These are phyloP conservation scores for Ploceus nigricollis DNA, from an alignment of 2,113 vertebrate genomes.

Conservation along the genomic window DNA sequence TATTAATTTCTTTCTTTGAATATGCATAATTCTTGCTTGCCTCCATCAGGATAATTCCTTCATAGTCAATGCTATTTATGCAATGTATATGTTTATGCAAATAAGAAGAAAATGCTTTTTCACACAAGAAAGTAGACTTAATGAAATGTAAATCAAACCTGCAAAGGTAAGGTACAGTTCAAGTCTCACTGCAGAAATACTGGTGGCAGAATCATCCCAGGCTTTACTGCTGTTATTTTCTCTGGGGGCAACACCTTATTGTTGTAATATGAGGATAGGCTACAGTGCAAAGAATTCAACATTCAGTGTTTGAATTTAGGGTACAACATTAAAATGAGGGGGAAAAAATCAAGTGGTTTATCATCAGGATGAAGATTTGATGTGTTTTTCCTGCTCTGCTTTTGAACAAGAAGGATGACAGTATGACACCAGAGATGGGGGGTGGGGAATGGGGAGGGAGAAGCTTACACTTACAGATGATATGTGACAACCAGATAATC, in stretches of 20 bases:
- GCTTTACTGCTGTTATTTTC: neutral
- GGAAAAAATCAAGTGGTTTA: fast-evolving
- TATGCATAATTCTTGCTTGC: neutral
- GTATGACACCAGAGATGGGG: neutral
- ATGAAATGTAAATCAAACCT: constrained; percentile 7
- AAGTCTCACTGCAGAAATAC: neutral
- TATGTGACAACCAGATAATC: neutral
- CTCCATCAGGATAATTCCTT: neutral
- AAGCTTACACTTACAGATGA: neutral
- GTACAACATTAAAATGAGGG: neutral
- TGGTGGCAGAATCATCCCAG: neutral
- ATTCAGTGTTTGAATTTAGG: neutral
- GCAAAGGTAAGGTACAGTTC: neutral
- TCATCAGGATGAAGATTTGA: neutral
- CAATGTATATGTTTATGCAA: neutral
- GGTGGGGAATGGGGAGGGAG: fast-evolving
- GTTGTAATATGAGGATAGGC: neutral
- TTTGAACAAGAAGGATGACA: neutral
- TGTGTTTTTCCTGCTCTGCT: neutral
- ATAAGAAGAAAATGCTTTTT: neutral
- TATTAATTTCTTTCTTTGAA: neutral
- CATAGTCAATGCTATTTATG: neutral
- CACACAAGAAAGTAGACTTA: neutral
- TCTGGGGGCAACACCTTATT: neutral
- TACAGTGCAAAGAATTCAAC: neutral